Base-by-base conservation (phyloP, 2,797 vertebrate species). In the Setipinna tenuifilis region DNA sequence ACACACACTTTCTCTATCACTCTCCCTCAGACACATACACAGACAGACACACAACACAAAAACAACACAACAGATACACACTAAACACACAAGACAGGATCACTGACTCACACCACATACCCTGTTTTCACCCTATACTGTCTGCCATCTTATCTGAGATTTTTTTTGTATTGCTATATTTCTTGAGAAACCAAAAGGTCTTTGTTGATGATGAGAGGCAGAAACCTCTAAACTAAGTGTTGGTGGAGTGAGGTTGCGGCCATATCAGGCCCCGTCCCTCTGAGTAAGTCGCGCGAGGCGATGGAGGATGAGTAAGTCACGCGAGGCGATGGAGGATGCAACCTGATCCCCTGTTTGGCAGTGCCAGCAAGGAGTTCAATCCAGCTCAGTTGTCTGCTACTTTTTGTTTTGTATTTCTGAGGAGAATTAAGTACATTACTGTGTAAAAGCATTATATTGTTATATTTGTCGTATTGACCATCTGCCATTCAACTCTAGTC, bases 141-240 rank as follows among this genome's bases (percentile, higher is more conserved):
- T 82, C 57, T 83, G 31, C 68, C 68, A 41, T 75, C 68, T 41
- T 31, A 68, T 57, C 44, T 58, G 62, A 48, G 35, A 68, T 28
- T 50, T 54, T 50, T 46, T 58, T 90, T 83, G 19, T 50, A 19
- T 86, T 62, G 50, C 84, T 80, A 3, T 54, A 3, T 54, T 44
- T 84, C 41, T 81, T 85, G 94, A 95, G 92, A 94, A 97, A 96
- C 97, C 97, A 96, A 96, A 98, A 96, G 68, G 31, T 75, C 68
- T 75, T 75, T 75, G 68, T 75, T 48, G 46, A 4, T 14, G 12
- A 75, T 75, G 31, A 75, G 68, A 95, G 91, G 89, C 59, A n/a
- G 90, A 89, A 92, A 84, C 68, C 31, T 41, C 68, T 28, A 88
- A 89, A 91, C 89, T 88, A 88, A 23, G 19, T 57, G 25, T 82